These are phyloP conservation scores for Triops cancriformis DNA, from an alignment of 1,140 invertebrate genomes.

Conservation along the genomic window DNA sequence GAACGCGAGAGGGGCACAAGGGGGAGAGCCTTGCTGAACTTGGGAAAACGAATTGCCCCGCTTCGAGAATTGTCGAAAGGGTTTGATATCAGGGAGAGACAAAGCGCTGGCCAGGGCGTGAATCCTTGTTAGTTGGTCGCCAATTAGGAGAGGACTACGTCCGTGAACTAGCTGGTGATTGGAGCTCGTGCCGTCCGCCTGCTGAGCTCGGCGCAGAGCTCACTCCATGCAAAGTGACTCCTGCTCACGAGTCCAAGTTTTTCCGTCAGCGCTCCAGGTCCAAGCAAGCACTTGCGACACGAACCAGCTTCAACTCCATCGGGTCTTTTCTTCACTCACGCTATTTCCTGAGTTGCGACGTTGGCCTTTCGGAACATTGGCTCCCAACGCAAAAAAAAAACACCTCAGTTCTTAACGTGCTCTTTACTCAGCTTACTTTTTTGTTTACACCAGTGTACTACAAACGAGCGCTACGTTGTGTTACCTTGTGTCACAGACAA, in stretches of 20 bases:
- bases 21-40: background rate
- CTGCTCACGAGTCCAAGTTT: background rate
- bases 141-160: slow-evolving; percentile 4
- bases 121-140: slow-evolving; percentile 10
- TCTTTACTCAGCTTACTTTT: background rate
- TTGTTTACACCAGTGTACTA: background rate
- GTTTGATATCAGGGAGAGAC: background rate
- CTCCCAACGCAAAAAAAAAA: background rate
- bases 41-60: too few species aligned
- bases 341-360: background rate
- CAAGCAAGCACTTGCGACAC: background rate
- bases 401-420: too few species aligned
- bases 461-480: background rate
- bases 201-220: slow-evolving; percentile 2
- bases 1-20: background rate
- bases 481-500: background rate
- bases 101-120: slow-evolving; percentile 11
- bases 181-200: slow-evolving; percentile 11
- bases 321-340: background rate
- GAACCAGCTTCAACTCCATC: slow-evolving; percentile 10
- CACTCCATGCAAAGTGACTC: background rate
- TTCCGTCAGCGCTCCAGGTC: background rate
- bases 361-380: background rate
- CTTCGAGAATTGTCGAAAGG: background rate
- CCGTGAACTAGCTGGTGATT: slow-evolving; percentile 6